Evolutionary conservation across 2,888 invertebrate genomes (phyloP), one percentile per base, ranked within the genome.

Genomic region (Polia nebulosa): DNA sequence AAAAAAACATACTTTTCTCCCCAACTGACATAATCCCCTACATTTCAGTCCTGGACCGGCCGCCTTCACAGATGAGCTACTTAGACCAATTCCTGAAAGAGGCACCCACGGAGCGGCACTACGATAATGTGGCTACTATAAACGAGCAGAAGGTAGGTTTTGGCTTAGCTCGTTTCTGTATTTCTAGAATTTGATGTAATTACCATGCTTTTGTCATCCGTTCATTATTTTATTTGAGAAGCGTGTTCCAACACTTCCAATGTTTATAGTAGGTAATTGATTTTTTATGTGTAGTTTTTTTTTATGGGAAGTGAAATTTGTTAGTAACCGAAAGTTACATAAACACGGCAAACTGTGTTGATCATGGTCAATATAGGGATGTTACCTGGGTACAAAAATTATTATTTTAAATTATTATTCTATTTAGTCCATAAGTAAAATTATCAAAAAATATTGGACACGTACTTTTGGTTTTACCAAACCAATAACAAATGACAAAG

Each of bases 31-130:
- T 41, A 15, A 8, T 34, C 20, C 25, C 0, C 58, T 61, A 47
- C 13, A 36, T 94, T 93, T 78, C 96, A 98, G 98, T 98, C 95
- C 93, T 98, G 95, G 98, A 98, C 90, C 97, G 98, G 82, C 98
- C 98, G 59, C 97, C 98, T 44, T 99, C 99, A 39, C 98, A 98
- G 94, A 98, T 98, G 97, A 98, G 98, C 79, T 98, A 98, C 93
- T 94, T 98, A 90, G 98, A 98, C 90, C 98, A 98, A 89, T 99
- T 99, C 91, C 96, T 99, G 85, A 98, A 98, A 89, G 98, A 98
- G 34, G 93, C 93, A 3, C 94, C 94, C 0, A 89, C 93, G 86
- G 96, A 95, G 79, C 88, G 94, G 11, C 95, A 94, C 78, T 95
- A 95, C 86, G 95, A 95, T 78, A 95, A 95, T 80, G 94, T 95